These are phyloP conservation scores for Gasterosteus aculeatus DNA, from an alignment of 2,113 vertebrate genomes.

Conservation along the genomic window DNA sequence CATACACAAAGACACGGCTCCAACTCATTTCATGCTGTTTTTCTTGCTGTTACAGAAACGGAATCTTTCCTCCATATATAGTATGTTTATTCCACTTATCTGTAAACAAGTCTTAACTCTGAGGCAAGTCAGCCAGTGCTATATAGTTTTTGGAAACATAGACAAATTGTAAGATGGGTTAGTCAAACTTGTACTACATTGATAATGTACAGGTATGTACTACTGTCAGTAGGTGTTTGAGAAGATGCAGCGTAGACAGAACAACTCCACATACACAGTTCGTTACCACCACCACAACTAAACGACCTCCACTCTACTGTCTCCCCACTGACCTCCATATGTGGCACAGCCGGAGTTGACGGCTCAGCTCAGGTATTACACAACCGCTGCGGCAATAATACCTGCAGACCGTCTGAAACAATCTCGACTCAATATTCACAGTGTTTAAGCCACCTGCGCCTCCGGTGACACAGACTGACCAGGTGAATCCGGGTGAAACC, in stretches of 20 bases:
- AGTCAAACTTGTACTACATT: not conserved
- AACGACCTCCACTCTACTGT: slow-evolving; percentile 53
- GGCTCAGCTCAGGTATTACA: slow-evolving; percentile 15
- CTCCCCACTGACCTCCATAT: slow-evolving; percentile 53
- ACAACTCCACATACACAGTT: not conserved
- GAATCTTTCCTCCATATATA: not conserved
- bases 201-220: not conserved
- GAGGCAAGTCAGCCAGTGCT: not conserved
- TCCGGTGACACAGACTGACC: slow-evolving; percentile 18
- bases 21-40: not conserved
- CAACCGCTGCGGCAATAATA: slow-evolving; percentile 5
- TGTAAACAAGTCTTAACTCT: not conserved
- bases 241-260: not conserved
- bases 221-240: not conserved
- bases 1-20: not conserved
- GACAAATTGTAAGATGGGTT: not conserved
- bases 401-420: slow-evolving; percentile 34
- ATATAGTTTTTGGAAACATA: not conserved
- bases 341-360: slow-evolving; percentile 28
- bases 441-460: slow-evolving; percentile 32
- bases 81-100: not conserved
- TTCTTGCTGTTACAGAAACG: not conserved
- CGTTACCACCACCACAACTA: slow-evolving; percentile 29
- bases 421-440: slow-evolving; percentile 24
- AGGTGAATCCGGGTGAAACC: slow-evolving; percentile 44